Percentiles rank a stretch among this genome's conserved stretches.
phyloP scores from a whole-genome alignment of 2,113 vertebrate genomes.

The Anolis carolinensis region DNA sequence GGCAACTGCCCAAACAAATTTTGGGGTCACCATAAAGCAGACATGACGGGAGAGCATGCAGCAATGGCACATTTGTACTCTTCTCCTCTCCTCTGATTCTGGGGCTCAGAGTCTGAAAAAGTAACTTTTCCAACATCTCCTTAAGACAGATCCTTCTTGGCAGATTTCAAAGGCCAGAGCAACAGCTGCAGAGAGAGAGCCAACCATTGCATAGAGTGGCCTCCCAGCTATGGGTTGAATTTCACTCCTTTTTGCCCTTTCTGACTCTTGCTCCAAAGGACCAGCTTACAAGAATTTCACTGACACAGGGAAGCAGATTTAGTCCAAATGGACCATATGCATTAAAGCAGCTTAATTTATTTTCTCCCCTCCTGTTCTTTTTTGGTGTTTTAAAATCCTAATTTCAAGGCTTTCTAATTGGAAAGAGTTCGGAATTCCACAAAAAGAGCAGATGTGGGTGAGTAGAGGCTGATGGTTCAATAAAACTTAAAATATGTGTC shows the following conservation, averaged over 20 bases:
- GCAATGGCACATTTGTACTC: too few relatives aligned
- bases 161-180: neutral
- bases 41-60: too few relatives aligned
- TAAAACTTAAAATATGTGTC: constrained; percentile 62
- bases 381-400: neutral
- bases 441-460: constrained; percentile 41
- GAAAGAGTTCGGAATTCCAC: constrained; percentile 33
- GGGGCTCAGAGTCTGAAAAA: too few relatives aligned
- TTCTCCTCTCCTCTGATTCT: too few relatives aligned
- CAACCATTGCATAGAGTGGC: fast-evolving
- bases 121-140: neutral
- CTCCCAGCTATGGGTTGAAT: neutral
- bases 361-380: neutral
- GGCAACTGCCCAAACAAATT: too few relatives aligned
- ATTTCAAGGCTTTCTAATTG: constrained; percentile 46
- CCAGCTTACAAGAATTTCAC: neutral
- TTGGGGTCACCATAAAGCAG: too few relatives aligned
- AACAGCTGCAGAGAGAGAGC: neutral
- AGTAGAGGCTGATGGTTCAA: constrained; percentile 50
- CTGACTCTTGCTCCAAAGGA: neutral
- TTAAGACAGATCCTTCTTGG: neutral
- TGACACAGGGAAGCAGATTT: neutral
- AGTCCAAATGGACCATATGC: neutral
- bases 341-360: fast-evolving
- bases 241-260: fast-evolving